phyloP scores from a whole-genome alignment of 2,888 invertebrate species.

The Eudemis profundana region DNA sequence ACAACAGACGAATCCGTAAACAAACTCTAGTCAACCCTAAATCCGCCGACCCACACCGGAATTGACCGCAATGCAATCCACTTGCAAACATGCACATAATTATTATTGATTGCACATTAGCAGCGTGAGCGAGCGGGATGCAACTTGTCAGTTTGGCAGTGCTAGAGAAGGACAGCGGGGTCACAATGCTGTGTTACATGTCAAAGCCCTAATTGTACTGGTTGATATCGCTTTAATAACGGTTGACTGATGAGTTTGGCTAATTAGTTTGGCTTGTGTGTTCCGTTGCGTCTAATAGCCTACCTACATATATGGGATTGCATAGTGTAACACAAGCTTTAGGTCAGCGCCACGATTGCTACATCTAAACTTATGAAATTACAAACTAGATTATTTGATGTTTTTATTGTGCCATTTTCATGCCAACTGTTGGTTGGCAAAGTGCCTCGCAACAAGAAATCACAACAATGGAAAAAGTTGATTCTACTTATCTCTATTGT shows the following conservation, averaged over 20 bases:
- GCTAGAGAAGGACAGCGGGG: constrained; percentile 50
- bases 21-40: constrained; percentile 6
- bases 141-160: constrained; percentile 42
- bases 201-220: constrained; percentile 71
- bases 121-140: constrained; percentile 54
- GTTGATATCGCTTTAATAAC: constrained; percentile 47
- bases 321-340: constrained; percentile 5
- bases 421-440: too few species aligned
- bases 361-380: not conserved
- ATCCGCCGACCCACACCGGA: constrained; percentile 47
- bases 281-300: constrained; percentile 25
- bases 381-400: too few species aligned
- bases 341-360: not conserved
- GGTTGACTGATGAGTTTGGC: constrained; percentile 37
- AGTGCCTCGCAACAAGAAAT: too few species aligned
- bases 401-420: too few species aligned
- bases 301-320: constrained; percentile 23
- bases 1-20: not conserved
- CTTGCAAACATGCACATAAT: constrained; percentile 80
- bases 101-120: constrained; percentile 84
- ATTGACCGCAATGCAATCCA: constrained; percentile 71
- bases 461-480: too few species aligned
- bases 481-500: too few species aligned
- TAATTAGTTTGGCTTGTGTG: constrained; percentile 38
- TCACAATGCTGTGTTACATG: constrained; percentile 64